Evolutionary conservation across 1,140 invertebrate genomes (phyloP).

Genomic region (Grapholita molesta): DNA sequence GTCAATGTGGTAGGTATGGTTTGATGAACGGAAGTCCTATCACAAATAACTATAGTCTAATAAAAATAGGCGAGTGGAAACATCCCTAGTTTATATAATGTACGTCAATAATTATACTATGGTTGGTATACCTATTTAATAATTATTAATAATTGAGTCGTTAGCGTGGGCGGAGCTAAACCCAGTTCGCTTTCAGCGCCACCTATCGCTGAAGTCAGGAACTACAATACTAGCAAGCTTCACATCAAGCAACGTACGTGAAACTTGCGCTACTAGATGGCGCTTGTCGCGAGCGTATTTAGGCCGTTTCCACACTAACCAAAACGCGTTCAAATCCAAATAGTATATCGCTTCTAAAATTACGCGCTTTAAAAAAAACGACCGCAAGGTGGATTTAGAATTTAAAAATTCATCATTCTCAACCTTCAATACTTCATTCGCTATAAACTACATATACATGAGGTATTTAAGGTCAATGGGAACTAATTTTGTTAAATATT

Average conservation of each 20-base stretch:
- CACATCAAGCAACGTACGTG: not conserved
- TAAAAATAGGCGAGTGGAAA: conserved; percentile 16
- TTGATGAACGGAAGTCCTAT: conserved; percentile 9
- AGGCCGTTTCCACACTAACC: conserved; percentile 4
- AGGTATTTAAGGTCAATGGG: not conserved
- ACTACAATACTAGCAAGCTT: not conserved
- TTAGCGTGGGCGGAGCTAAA: not conserved
- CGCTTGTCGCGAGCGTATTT: not conserved
- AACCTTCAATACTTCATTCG: not conserved
- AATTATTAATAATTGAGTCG: conserved; percentile 16
- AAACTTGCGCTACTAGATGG: not conserved
- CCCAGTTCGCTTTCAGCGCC: not conserved
- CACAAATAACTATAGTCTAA: conserved; percentile 16
- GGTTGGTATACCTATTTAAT: conserved; percentile 13
- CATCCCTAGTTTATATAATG: conserved; percentile 16
- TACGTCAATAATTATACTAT: conserved; percentile 17
- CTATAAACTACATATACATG: not conserved
- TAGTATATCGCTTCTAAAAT: not conserved
- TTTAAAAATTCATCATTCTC: not conserved
- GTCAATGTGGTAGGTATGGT: not conserved
- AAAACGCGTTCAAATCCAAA: not conserved
- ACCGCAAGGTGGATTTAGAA: not conserved
- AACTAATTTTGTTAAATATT: not conserved
- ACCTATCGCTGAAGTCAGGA: not conserved
- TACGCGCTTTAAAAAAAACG: not conserved